Evolutionary conservation across 2,888 invertebrate genomes (phyloP), one percentile per base, ranked within the genome.

Genomic region (Lymantria monacha): DNA sequence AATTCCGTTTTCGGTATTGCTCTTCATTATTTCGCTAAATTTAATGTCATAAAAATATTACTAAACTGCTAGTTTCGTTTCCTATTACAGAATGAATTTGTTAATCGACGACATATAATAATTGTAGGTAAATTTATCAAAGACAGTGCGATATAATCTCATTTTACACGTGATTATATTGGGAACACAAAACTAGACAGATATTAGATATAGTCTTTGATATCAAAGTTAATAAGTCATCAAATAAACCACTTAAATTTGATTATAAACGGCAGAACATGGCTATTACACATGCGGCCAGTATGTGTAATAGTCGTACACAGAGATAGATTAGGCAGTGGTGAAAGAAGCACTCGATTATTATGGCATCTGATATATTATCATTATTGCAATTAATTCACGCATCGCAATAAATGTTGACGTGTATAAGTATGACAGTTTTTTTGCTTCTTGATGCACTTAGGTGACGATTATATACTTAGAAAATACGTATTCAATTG

Each of bases 41-140:
- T 31, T 31, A 22, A 44, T 13, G 5, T 22, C 5, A 22, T 8
- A 11, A 22, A 9, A 40, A 14, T 7, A 5, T 30, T 14, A 14
- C 42, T 11, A 0, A 42, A 30, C 30, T 42, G 10, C 14, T 42
- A 37, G 45, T 8, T 47, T 30, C 51, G 15, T 45, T 14, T 44
- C 36, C 42, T 33, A 31, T 54, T 36, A 53, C 33, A 49, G 52
- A 63, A 54, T 63, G 57, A 54, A 15, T n/a, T 30, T 10, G 12
- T 9, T 33, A 12, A 9, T 9, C 11, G 30, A 52, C 51, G 42
- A 51, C 46, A 37, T 14, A 9, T 55, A 55, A 52, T 53, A 54
- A 36, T 12, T 37, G 22, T 44, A 52, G 64, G 64, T 59, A 57
- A 53, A 36, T 42, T 57, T 56, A 67, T 66, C 33, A 22, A 22